Conservation (phyloP, 1,140 invertebrate genomes). For the Pinna nobilis region DNA sequence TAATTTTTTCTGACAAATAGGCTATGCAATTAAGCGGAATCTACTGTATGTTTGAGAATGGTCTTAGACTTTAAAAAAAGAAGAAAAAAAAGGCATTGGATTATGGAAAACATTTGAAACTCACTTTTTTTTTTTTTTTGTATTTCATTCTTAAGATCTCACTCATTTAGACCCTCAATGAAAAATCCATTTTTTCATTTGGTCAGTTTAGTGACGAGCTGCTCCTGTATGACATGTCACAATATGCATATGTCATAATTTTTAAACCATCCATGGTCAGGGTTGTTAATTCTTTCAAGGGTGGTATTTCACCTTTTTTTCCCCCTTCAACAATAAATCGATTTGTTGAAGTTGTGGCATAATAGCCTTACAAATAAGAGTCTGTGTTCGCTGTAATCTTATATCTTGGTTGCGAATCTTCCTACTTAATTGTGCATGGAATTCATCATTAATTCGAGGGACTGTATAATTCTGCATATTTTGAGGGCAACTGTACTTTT, state of each 20-base stretch:
- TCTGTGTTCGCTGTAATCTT: conserved; percentile 7
- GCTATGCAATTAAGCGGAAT: no score
- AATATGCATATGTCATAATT: neutral
- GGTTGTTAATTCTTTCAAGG: neutral
- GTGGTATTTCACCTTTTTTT: neutral
- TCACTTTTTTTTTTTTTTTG: no score
- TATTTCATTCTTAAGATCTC: no score
- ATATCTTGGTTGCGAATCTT: neutral
- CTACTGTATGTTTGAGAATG: no score
- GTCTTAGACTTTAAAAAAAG: neutral
- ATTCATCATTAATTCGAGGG: conserved; percentile 9
- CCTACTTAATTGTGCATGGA: neutral
- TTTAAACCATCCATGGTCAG: neutral
- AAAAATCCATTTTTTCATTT: no score
- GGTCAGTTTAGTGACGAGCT: neutral
- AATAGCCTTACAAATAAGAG: conserved; percentile 5
- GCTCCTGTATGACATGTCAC: neutral
- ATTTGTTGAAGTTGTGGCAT: neutral
- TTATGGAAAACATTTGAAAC: neutral
- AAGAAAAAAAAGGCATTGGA: neutral
- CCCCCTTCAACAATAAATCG: neutral
- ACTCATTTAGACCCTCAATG: no score
- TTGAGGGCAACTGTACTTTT: conserved; percentile 10
- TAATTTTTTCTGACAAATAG: no score
- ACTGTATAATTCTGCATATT: neutral